Conservation (phyloP, 2,797 vertebrate species). For the Australoheros facetus region DNA sequence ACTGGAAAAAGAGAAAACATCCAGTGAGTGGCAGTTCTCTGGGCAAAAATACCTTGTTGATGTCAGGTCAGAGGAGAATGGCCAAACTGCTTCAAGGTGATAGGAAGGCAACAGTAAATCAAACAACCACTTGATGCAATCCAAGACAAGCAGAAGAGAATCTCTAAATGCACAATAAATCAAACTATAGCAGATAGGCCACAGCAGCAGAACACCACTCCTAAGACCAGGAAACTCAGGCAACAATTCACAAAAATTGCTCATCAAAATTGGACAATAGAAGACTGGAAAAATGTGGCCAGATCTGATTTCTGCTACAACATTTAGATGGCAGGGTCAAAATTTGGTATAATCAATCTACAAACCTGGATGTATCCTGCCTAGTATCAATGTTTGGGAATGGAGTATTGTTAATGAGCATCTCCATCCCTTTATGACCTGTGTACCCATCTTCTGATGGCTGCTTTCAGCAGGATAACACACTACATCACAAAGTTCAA, state of each 20-base stretch:
- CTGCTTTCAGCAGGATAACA: neutral
- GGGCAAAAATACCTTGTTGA: neutral
- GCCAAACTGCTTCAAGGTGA: neutral
- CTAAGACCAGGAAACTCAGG: neutral
- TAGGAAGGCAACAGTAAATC: neutral
- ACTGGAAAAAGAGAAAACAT: too few species aligned
- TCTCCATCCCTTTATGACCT: neutral
- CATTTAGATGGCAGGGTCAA: neutral
- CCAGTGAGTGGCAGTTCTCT: neutral
- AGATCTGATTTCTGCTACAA: neutral
- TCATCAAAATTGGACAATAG: too few species aligned
- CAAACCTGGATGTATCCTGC: too few species aligned
- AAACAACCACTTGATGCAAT: neutral
- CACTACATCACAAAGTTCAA: neutral
- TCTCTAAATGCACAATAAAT: neutral
- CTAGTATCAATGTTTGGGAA: too few species aligned
- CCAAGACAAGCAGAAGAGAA: neutral
- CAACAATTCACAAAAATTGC: neutral
- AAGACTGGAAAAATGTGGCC: too few species aligned
- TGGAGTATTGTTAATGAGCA: neutral
- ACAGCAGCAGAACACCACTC: neutral
- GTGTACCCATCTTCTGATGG: neutral
- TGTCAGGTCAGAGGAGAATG: neutral
- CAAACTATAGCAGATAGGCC: neutral
- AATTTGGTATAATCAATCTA: too few species aligned